phyloP scores from a whole-genome alignment of 1,140 invertebrate species.

The Littorina saxatilis region DNA sequence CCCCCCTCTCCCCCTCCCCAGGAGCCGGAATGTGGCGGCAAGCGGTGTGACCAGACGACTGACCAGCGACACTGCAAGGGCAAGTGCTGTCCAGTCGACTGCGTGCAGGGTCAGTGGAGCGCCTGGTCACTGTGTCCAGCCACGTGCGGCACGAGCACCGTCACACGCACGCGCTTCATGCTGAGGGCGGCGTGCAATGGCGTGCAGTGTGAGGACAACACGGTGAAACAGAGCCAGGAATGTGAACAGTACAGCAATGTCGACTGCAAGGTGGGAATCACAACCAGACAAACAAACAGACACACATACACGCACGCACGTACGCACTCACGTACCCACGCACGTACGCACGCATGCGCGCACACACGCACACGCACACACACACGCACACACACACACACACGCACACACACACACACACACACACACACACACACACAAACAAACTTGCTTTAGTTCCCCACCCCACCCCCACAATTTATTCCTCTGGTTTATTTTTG shows the following conservation, averaged over 20 bases:
- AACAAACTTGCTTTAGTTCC: no score
- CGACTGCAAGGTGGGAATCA: conserved; percentile 55
- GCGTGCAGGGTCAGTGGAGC: conserved; percentile 54
- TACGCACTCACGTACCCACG: no score
- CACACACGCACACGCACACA: not conserved
- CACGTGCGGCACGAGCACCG: conserved; percentile 46
- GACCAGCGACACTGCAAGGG: conserved; percentile 38
- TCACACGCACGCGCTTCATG: conserved; percentile 54
- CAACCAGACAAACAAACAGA: no score
- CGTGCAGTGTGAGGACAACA: conserved; percentile 46
- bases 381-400: not conserved
- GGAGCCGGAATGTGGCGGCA: conserved; percentile 48
- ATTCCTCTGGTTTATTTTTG: no score
- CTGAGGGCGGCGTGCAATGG: conserved; percentile 54
- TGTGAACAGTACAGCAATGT: conserved; percentile 57
- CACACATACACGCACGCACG: no score
- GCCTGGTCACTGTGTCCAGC: conserved; percentile 51
- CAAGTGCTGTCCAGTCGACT: conserved; percentile 53
- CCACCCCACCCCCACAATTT: not conserved
- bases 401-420: not conserved
- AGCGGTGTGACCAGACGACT: conserved; percentile 40
- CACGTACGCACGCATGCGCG: not conserved
- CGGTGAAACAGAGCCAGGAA: conserved; percentile 26
- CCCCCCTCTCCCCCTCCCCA: conserved; percentile 24
- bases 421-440: no score